Evolutionary conservation across 2,888 invertebrate species (phyloP), one percentile per base, ranked within the genome.

Genomic region (Nemurella pictetii): DNA sequence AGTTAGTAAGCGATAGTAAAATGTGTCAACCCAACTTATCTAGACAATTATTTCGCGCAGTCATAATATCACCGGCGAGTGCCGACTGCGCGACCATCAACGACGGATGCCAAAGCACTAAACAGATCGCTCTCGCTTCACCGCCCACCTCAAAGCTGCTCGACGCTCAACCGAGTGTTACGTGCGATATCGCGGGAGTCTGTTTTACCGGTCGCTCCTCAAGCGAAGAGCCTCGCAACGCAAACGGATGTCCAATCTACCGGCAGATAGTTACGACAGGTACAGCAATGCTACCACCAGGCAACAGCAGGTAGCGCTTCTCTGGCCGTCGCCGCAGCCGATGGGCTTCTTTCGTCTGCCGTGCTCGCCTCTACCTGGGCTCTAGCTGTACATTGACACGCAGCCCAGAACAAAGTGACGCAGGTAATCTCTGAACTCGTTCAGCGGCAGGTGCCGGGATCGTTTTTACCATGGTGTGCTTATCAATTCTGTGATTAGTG

Each of bases 371-470:
- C n/a, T n/a, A n/a, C n/a, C n/a, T 2, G 26, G 75, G 28, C 7
- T 28, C n/a, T 84, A 81, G 82, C 84, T 84, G 84, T 84, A 84
- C 82, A 81, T 84, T 84, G 84, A 84, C 84, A 84, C 82, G 84
- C 84, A 80, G 80, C 35, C 7, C 12, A 55, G 27, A 55, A 55
- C 82, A 72, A 82, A 82, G 82, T 82, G 82, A 82, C 82, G 82
- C 82, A 82, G 82, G 29, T 78, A 78, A 27, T 78, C 78, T 78
- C 28, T 30, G 78, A 75, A 75, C 75, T 75, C 75, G 75, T 75
- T 75, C 26, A n/a, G 26, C 32, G 26, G 72, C 82, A 82, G 82
- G 82, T 82, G 82, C 82, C 82, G 55, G 55, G 82, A n/a, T 29
- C 29, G 29, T 4, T 28, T n/a, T 30, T 29, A 12, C 26, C 27